These are phyloP conservation scores for Scomber colias DNA, from an alignment of 2,113 vertebrate species.

Conservation along the genomic window DNA sequence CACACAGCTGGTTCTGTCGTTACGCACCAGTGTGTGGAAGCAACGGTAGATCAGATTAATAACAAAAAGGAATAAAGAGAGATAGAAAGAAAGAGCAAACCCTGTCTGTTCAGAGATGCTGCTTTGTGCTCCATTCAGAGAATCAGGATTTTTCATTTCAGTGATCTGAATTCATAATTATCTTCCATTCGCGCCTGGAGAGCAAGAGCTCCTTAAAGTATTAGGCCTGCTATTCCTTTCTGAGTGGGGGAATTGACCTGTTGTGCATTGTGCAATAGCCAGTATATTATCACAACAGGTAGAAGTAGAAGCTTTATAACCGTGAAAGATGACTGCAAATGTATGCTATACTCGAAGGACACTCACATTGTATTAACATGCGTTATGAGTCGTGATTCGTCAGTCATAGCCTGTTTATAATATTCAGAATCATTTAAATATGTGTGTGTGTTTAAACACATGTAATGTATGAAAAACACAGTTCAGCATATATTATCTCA, in stretches of 20 bases:
- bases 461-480: constrained; percentile 67
- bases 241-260: constrained; percentile 35
- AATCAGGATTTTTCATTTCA: constrained; percentile 53
- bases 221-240: constrained; percentile 23
- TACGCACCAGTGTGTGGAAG: constrained; percentile 51
- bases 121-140: constrained; percentile 61
- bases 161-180: constrained; percentile 57
- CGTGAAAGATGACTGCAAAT: constrained; percentile 54
- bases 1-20: constrained; percentile 52
- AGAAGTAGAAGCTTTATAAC: constrained; percentile 58
- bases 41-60: constrained; percentile 28
- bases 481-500: constrained; percentile 65
- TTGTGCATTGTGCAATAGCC: constrained; percentile 65
- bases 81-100: background rate
- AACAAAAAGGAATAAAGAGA: background rate
- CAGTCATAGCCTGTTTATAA: constrained; percentile 63
- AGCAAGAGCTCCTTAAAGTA: constrained; percentile 38
- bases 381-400: constrained; percentile 69
- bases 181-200: constrained; percentile 48
- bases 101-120: constrained; percentile 47
- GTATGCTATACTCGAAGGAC: constrained; percentile 42
- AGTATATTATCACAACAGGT: constrained; percentile 57
- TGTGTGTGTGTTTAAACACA: constrained; percentile 68
- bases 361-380: constrained; percentile 64
- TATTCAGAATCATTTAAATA: constrained; percentile 64